Base-by-base conservation (phyloP, 2,113 vertebrate genomes). In the Lethenteron camtschaticum region DNA sequence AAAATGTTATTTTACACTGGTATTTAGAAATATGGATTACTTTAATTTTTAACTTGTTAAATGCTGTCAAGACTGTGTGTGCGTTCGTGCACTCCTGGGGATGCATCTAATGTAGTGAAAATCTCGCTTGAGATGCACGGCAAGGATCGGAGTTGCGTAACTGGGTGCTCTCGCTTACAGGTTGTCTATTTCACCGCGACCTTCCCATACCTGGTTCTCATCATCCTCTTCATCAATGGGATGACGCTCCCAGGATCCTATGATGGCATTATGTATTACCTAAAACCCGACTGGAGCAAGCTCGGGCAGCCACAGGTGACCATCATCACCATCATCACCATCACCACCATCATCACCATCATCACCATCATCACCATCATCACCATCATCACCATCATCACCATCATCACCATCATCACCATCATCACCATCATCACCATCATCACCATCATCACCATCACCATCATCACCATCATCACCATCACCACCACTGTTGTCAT, bases 131-230 rank as follows among this genome's bases (percentile, higher is more conserved):
- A 41, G 41, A 41, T 41, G 6, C 41, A 41, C 41, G 7, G 41
- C 41, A 41, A 41, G 5, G 41, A 41, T 41, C 41, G 41, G 41
- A 41, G 41, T 41, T 41, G 41, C 41, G 41, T 41, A 41, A 41
- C 41, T 41, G 5, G 41, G 41, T 3, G 6, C 41, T 66, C 63
- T 20, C 63, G 9, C 9, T 66, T n/a, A 2, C 63, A 66, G 63
- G 63, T 66, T n/a, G 63, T 66, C 9, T 66, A 66, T 20, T 66
- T 66, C 63, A 66, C 63, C n/a, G 63, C 63, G n/a, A 66, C 63
- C 9, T 66, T 66, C 20, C 63, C 63, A n/a, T 66, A 66, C 20
- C n/a, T 66, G n/a, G 20, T 66, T 20, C 63, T 66, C 63, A 8
- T 66, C 63, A 66, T 66, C 20, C 9, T 66, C n/a, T 20, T 66